Conservation (phyloP, 2,113 vertebrate genomes). For the Willisornis vidua region DNA sequence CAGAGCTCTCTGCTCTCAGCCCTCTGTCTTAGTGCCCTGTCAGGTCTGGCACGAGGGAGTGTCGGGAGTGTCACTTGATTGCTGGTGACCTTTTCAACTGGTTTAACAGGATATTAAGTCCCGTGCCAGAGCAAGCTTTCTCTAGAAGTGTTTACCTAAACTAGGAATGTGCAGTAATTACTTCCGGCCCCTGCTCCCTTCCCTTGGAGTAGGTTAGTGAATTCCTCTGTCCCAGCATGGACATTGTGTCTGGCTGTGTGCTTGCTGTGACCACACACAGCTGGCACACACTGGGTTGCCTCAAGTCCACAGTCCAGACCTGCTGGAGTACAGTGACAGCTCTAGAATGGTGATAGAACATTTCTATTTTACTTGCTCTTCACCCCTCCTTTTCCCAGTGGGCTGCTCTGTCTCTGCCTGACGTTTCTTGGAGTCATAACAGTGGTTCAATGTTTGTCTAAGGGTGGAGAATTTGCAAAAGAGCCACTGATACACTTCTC, state of each 20-base stretch:
- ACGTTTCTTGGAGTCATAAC: not conserved
- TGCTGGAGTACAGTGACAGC: rapidly evolving
- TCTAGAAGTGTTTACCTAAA: slow-evolving; percentile 47
- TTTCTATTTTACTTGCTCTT: not conserved
- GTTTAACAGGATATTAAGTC: slow-evolving; percentile 48
- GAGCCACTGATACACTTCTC: rapidly evolving
- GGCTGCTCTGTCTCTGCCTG: not conserved
- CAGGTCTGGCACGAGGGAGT: not conserved
- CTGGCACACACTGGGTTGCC: not conserved
- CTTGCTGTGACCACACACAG: rapidly evolving
- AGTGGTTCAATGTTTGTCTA: not conserved
- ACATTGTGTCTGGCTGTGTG: not conserved
- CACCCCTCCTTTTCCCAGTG: not conserved
- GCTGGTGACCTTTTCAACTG: slow-evolving; percentile 46
- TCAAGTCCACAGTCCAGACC: rapidly evolving
- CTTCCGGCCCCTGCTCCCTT: not conserved
- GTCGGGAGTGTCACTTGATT: slow-evolving; percentile 9
- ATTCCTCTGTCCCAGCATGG: not conserved
- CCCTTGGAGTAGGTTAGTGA: not conserved
- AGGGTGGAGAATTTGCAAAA: not conserved
- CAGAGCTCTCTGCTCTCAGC: not conserved
- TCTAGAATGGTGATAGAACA: not conserved
- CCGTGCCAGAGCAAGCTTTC: not conserved
- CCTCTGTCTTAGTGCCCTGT: not conserved
- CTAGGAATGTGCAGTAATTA: slow-evolving; percentile 29